Base-by-base conservation (phyloP, 1,140 invertebrate genomes). In the Helicoverpa armigera region DNA sequence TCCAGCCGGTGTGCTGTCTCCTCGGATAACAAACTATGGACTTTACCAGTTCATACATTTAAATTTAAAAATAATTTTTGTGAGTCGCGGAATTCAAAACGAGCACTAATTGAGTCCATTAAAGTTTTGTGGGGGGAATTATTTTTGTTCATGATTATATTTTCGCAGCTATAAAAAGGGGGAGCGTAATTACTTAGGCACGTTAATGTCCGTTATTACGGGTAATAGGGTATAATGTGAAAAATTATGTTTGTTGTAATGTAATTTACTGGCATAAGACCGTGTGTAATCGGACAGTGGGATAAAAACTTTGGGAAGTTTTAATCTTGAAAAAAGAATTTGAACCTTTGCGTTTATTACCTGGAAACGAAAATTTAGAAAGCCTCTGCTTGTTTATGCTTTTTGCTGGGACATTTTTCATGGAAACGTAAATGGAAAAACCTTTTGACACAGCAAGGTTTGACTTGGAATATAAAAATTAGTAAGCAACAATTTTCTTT, bases 31-130 rank as follows among this genome's bases (percentile, higher is more conserved):
- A 67, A 84, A 84, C 60, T 84, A 82, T 83, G 81, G 67, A 83
- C 81, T 81, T 70, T 74, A 58, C 35, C 50, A 16, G 61, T 83
- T 74, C 54, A 79, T 81, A 83, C 54, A 80, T 84, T 84, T 82
- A 60, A 83, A 82, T 81, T 82, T 81, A 80, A 82, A 86, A 83
- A 83, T 81, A 82, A 84, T 81, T 84, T 35, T 79, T 65, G 31
- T 43, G 54, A 72, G 77, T 82, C 73, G 74, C 67, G 53, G 63
- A 31, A 54, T 76, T 81, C 63, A 23, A 16, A 58, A 65, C 61
- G 61, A 35, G 61, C 70, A 18, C 67, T 85, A 85, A 85, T 83
- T 82, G 80, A 83, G 54, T 82, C 81, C 79, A 81, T 83, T 81
- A 69, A 79, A 82, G 48, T 81, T 80, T 79, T 80, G 74, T 77